These are phyloP conservation scores for Gila orcuttii DNA, from an alignment of 2,113 vertebrate genomes.

Conservation along the genomic window DNA sequence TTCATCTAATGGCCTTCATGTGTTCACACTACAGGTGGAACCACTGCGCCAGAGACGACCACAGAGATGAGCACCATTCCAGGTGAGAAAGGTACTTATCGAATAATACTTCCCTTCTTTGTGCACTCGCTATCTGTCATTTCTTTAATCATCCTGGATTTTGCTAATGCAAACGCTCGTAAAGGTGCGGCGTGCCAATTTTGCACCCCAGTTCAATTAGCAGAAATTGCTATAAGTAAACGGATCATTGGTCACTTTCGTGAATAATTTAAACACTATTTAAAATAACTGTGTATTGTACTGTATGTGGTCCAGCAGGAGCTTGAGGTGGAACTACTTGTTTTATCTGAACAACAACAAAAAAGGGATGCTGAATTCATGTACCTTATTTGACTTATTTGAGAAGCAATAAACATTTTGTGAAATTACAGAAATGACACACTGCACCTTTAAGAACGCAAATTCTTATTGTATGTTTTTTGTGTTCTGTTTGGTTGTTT, in stretches of 20 bases:
- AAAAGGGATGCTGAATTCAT: neutral
- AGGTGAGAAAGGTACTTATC: constrained; percentile 23
- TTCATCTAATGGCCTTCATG: constrained; percentile 34
- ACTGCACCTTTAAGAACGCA: neutral
- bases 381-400: neutral
- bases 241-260: neutral
- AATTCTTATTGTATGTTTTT: neutral
- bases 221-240: neutral
- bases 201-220: neutral
- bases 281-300: neutral
- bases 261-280: neutral
- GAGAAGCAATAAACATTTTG: neutral
- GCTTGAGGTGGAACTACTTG: neutral
- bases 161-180: neutral
- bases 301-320: neutral
- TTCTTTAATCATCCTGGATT: neutral
- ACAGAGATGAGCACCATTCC: constrained; percentile 41
- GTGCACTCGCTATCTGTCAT: neutral
- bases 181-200: neutral
- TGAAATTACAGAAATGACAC: neutral
- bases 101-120: neutral
- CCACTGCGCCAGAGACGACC: constrained; percentile 50
- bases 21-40: constrained; percentile 46
- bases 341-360: neutral
- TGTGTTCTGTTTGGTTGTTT: neutral